These are phyloP conservation scores for Lochmaea capreae DNA, from an alignment of 2,888 invertebrate species.

Conservation along the genomic window DNA sequence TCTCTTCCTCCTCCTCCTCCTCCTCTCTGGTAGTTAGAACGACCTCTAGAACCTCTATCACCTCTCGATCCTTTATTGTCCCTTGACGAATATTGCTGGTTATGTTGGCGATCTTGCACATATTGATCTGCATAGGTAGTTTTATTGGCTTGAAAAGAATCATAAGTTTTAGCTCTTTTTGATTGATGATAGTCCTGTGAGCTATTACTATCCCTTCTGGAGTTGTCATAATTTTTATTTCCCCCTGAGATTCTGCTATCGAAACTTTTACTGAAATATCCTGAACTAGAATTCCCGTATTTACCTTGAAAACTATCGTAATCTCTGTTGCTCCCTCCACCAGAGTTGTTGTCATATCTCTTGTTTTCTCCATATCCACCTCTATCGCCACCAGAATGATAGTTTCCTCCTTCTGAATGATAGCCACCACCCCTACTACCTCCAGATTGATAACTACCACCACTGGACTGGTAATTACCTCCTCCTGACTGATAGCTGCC, in stretches of 20 bases:
- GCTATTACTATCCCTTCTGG: slow-evolving; percentile 56
- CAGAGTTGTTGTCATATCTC: slow-evolving; percentile 53
- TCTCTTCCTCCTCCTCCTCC: slow-evolving; percentile 44
- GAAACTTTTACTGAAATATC: slow-evolving; percentile 47
- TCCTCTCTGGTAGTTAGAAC: slow-evolving; percentile 58
- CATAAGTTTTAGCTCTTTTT: slow-evolving; percentile 64
- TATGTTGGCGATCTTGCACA: slow-evolving; percentile 63
- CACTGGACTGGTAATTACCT: slow-evolving; percentile 36
- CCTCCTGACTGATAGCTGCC: slow-evolving; percentile 45
- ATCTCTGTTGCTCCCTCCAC: slow-evolving; percentile 31
- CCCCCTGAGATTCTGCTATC: slow-evolving; percentile 55
- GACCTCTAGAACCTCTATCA: slow-evolving; percentile 57
- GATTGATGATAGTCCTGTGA: slow-evolving; percentile 56
- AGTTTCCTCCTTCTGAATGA: slow-evolving; percentile 36
- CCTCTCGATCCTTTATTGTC: slow-evolving; percentile 50
- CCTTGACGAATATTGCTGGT: slow-evolving; percentile 62
- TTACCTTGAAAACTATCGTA: slow-evolving; percentile 46
- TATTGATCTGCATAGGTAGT: slow-evolving; percentile 65
- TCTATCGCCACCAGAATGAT: slow-evolving; percentile 29
- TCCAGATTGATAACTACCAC: slow-evolving; percentile 28
- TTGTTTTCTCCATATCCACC: slow-evolving; percentile 39
- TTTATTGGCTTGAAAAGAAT: slow-evolving; percentile 62
- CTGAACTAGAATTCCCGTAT: slow-evolving; percentile 48
- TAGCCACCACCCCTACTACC: slow-evolving; percentile 29
- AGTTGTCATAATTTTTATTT: slow-evolving; percentile 61